A percentile compares a stretch with the other conserved stretches of the same genome.
Evolutionary conservation across 92 coral and sea anemone genomes (phyloP).

Genomic region (Bergia sp.): DNA sequence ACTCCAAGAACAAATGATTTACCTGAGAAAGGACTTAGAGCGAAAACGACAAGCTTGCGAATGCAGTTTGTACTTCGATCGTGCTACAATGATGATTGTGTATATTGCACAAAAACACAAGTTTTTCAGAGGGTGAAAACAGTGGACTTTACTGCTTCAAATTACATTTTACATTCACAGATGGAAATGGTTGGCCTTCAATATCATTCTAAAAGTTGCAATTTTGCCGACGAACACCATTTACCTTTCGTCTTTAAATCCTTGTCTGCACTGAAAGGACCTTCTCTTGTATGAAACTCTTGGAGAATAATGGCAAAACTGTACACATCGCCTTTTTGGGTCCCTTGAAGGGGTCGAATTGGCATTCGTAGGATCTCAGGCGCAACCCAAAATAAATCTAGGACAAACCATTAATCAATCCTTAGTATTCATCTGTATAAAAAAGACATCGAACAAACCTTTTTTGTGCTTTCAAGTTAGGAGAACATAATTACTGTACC

Average conservation of each 20-base stretch:
- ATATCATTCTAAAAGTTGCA: not conserved
- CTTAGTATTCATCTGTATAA: too few relatives aligned
- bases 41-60: too few relatives aligned
- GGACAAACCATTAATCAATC: not conserved
- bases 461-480: not conserved
- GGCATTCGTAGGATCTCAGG: conserved; percentile 93
- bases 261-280: conserved; percentile 87
- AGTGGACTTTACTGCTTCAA: too few relatives aligned
- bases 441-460: not conserved
- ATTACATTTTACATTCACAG: too few relatives aligned
- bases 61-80: too few relatives aligned
- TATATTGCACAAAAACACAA: too few relatives aligned
- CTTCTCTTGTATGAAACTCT: conserved; percentile 93
- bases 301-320: conserved; percentile 94
- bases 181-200: too few relatives aligned
- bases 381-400: conserved; percentile 91
- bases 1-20: too few relatives aligned
- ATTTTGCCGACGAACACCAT: too few relatives aligned
- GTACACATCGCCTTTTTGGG: conserved; percentile 96
- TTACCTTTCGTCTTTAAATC: conserved; percentile 68
- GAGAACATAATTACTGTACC: not conserved
- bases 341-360: conserved; percentile 73
- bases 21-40: too few relatives aligned
- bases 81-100: too few relatives aligned
- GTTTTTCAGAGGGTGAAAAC: too few relatives aligned